Base-by-base conservation (phyloP, 2,113 vertebrate genomes). In the Typhlomys cinereus region DNA sequence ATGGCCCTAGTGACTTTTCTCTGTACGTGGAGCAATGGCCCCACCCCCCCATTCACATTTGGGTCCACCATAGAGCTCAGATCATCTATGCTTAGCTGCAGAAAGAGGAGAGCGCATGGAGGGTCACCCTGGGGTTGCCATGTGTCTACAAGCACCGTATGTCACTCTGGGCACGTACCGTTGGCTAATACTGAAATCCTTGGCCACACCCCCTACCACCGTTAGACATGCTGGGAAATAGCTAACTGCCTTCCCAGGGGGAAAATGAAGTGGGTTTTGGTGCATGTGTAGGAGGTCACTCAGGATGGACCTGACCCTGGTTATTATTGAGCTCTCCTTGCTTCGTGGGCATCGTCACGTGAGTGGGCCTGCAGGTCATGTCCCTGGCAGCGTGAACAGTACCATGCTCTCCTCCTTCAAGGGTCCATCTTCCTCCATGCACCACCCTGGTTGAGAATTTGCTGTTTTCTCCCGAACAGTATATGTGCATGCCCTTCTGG, bases 121-220 rank as follows among this genome's bases (percentile, higher is more conserved):
- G 11, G 6, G 36, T 41, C 69, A 23, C 0, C 0, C 41, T 34
- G 12, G 23, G 3, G 14, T 21, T n/a, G 25, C 50, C 7, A 0
- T 46, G 25, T 13, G 17, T 52, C 46, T 36, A 27, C 14, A 39
- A 20, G 48, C 13, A 29, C 21, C 5, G 4, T 14, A 0, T 7
- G 23, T 5, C 23, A 52, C 46, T 21, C 27, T 9, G 10, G 31
- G 21, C 10, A 0, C 17, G 9, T 9, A 4, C 52, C 41, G 1
- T 7, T 57, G 70, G 20, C 59, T 69, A 17, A 46, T 13, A 2
- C n/a, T 1, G 27, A 34, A 59, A 54, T 54, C 46, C n/a, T 81
- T 39, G 31, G 39, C 57, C 70, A 66, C 31, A 34, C 59, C 25
- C 61, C 57, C 8, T 62, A 7, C 7, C 12, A 44, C n/a, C n/a